Conservation (phyloP, 2,888 invertebrate genomes). For the Vannuccia rotundouncinata region DNA sequence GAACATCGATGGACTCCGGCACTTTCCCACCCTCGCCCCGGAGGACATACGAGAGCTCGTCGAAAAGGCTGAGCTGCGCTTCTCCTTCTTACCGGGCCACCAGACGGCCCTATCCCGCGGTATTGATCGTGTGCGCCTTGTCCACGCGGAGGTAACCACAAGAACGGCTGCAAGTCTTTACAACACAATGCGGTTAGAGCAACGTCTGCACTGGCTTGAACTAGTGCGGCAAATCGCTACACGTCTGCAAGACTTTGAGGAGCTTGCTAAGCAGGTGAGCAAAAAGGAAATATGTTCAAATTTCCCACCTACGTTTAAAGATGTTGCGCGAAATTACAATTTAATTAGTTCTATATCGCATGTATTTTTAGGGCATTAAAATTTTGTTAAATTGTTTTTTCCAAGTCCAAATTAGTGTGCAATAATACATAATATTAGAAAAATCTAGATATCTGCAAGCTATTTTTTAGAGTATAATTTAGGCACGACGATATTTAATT, state of each 20-base stretch:
- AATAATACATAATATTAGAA: too few species aligned
- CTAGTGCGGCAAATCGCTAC: neutral
- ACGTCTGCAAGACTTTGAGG: neutral
- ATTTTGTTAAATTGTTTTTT: too few species aligned
- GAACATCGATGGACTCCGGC: neutral
- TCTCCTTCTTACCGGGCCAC: neutral
- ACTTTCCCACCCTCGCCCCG: neutral
- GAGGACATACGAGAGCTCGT: neutral
- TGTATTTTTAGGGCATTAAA: too few species aligned
- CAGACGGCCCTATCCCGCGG: neutral
- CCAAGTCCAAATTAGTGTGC: too few species aligned
- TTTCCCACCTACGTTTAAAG: too few species aligned
- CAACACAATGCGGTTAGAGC: neutral
- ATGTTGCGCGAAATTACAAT: too few species aligned
- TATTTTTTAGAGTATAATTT: too few species aligned
- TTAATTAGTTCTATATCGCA: too few species aligned
- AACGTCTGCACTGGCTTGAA: neutral
- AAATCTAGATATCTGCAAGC: too few species aligned
- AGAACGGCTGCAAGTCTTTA: neutral
- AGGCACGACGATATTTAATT: too few species aligned
- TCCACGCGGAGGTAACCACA: neutral
- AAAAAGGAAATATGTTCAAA: too few species aligned
- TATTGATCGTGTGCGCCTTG: neutral
- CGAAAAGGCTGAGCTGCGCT: neutral
- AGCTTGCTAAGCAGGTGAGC: neutral